These are phyloP conservation scores for Anguilla pacifica DNA, from an alignment of 2,797 vertebrate genomes.

Conservation along the genomic window DNA sequence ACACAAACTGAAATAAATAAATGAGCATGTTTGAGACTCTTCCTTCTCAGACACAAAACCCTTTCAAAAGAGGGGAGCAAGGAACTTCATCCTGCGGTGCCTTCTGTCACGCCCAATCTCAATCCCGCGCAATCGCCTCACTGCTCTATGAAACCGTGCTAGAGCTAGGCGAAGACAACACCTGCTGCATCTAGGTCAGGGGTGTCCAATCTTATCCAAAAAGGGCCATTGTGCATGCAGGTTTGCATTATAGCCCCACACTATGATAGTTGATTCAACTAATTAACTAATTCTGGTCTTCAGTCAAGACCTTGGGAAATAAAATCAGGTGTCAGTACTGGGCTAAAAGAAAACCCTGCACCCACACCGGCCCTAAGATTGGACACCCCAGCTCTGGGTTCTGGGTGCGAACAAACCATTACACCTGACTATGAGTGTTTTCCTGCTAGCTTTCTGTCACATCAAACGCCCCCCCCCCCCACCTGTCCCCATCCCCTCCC, in stretches of 20 bases:
- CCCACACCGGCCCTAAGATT: too few species aligned
- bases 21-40: neutral
- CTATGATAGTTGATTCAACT: too few species aligned
- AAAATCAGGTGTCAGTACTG: too few species aligned
- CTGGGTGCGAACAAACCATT: conserved; percentile 14
- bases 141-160: neutral
- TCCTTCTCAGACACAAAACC: neutral
- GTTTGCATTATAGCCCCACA: too few species aligned
- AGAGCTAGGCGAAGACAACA: neutral
- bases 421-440: neutral
- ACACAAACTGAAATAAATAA: neutral
- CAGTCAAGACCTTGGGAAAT: too few species aligned
- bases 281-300: too few species aligned
- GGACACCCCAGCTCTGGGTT: neutral
- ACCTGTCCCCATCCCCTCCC: neutral
- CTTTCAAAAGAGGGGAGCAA: neutral
- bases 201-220: too few species aligned
- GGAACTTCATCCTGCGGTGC: neutral
- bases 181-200: neutral
- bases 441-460: neutral
- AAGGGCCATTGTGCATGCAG: too few species aligned
- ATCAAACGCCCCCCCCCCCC: conserved; percentile 1
- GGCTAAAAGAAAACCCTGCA: too few species aligned
- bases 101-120: neutral
- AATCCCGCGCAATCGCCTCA: neutral